Evolutionary conservation across 2,113 vertebrate genomes (phyloP).

Genomic region (Panthera tigris): DNA sequence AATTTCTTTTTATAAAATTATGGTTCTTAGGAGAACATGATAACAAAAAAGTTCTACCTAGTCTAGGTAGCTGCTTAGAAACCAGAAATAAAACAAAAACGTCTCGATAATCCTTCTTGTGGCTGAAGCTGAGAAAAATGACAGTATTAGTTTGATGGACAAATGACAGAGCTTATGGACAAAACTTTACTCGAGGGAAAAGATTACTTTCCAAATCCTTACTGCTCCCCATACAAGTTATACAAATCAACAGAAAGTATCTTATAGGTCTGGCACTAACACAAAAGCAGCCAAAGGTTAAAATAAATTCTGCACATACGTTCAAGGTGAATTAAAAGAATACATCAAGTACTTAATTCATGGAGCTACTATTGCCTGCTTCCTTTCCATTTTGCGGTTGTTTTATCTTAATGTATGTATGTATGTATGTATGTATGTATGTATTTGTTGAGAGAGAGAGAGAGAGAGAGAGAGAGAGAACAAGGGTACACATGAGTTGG

Average conservation of each 20-base stretch:
- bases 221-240: background rate
- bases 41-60: constrained; percentile 48
- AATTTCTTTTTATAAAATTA: constrained; percentile 61
- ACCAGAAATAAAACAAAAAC: constrained; percentile 56
- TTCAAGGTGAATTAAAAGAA: background rate
- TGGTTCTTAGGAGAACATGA: constrained; percentile 30
- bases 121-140: constrained; percentile 51
- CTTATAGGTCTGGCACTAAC: background rate
- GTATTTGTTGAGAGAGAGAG: no score
- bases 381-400: background rate
- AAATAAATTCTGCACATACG: constrained; percentile 21
- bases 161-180: constrained; percentile 39
- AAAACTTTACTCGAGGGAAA: constrained; percentile 26
- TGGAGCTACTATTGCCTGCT: background rate
- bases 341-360: background rate
- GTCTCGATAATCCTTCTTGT: constrained; percentile 56
- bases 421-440: no score
- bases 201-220: constrained; percentile 39
- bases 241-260: background rate
- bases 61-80: constrained; percentile 64
- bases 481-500: no score
- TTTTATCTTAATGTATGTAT: background rate
- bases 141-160: constrained; percentile 6
- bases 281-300: background rate
- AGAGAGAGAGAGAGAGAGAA: no score